Conservation (phyloP, 2,797 vertebrate genomes). For the Muscicapa comitata region DNA sequence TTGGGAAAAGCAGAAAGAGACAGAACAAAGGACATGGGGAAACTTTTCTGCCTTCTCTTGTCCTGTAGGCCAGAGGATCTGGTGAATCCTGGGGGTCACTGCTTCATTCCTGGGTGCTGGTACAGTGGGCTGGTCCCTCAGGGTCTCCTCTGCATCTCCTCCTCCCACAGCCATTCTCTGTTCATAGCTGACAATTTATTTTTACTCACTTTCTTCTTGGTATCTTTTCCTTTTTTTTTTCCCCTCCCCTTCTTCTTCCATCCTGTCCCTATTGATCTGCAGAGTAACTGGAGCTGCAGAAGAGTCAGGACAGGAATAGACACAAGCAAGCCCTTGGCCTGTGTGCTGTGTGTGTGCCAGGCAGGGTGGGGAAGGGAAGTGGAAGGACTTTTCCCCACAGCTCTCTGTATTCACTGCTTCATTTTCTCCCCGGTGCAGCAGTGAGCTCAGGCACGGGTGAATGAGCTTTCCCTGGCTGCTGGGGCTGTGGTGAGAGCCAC, state of each 20-base stretch:
- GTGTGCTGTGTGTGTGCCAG: background rate
- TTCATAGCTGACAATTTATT: slow-evolving; percentile 11
- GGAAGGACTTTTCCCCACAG: slow-evolving; percentile 8
- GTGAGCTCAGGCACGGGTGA: background rate
- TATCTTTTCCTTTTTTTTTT: background rate
- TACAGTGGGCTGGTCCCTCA: background rate
- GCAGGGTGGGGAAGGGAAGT: background rate
- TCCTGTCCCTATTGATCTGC: slow-evolving; percentile 66
- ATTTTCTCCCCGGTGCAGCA: background rate
- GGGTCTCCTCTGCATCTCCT: background rate
- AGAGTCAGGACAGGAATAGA: slow-evolving; percentile 63
- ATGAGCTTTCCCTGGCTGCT: slow-evolving; percentile 52
- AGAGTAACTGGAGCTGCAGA: slow-evolving; percentile 62
- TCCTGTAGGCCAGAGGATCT: background rate
- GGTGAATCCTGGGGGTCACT: background rate
- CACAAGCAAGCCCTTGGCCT: slow-evolving; percentile 2
- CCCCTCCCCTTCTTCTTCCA: background rate
- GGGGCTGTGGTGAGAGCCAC: slow-evolving; percentile 25
- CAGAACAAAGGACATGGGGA: rapidly evolving
- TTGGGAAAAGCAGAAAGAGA: background rate
- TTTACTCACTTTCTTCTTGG: slow-evolving; percentile 10
- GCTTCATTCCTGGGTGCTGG: background rate
- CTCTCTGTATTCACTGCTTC: background rate
- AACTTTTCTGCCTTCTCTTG: background rate
- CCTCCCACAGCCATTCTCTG: background rate